phyloP scores from a whole-genome alignment of 2,888 invertebrate genomes.

The Nomada fucata region DNA sequence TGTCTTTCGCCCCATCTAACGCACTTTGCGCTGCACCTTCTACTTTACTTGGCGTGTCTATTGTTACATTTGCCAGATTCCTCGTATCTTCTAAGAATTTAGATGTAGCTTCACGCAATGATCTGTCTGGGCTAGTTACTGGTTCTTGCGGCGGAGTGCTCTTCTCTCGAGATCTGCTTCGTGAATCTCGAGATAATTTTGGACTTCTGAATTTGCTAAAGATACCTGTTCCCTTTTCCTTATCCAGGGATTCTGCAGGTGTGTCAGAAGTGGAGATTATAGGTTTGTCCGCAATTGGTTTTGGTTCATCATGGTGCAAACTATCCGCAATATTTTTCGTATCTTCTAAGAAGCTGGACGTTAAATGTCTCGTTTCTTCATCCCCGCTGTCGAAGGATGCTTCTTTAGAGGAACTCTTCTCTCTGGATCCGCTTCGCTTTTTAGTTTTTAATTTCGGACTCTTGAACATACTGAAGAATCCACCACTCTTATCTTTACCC shows the following conservation, averaged over 20 bases:
- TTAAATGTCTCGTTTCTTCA: conserved; percentile 76
- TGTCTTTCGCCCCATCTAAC: conserved; percentile 71
- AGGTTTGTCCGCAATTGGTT: conserved; percentile 45
- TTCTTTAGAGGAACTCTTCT: conserved; percentile 77
- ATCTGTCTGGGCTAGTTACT: conserved; percentile 71
- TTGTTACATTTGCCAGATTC: conserved; percentile 63
- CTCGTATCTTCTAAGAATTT: conserved; percentile 79
- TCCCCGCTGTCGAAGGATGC: conserved; percentile 80
- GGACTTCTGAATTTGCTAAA: conserved; percentile 80
- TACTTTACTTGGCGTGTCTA: conserved; percentile 49
- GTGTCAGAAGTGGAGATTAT: conserved; percentile 17
- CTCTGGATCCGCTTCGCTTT: conserved; percentile 77
- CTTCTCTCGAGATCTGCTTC: conserved; percentile 78
- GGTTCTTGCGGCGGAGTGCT: conserved; percentile 74
- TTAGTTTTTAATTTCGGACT: conserved; percentile 77
- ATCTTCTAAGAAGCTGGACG: conserved; percentile 77
- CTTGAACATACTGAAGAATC: conserved; percentile 79
- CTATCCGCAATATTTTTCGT: conserved; percentile 74
- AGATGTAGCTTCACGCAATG: conserved; percentile 71
- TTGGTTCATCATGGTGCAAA: conserved; percentile 57
- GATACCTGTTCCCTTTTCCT: conserved; percentile 74
- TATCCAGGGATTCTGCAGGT: conserved; percentile 47
- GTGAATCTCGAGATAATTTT: conserved; percentile 75
- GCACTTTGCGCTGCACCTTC: conserved; percentile 13
- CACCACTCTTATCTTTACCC: conserved; percentile 73